phyloP scores from a whole-genome alignment of 2,797 vertebrate genomes.

The Schizothorax lantsangensis region DNA sequence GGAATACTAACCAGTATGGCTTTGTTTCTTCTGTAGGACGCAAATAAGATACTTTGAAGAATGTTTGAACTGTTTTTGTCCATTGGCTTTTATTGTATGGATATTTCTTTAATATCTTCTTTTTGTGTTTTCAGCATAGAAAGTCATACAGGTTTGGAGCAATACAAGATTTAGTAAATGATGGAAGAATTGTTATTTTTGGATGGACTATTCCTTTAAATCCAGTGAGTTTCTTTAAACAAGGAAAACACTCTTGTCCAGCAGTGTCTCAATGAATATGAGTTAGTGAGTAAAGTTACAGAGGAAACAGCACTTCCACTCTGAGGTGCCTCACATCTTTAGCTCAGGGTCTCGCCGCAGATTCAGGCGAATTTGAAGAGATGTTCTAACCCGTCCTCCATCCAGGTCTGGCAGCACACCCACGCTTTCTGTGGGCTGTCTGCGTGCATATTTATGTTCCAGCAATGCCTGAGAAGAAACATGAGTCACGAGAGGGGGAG shows the following conservation, averaged over 20 bases:
- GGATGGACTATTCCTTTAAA: neutral
- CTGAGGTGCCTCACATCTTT: neutral
- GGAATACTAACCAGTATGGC: neutral
- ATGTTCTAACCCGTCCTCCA: constrained; percentile 40
- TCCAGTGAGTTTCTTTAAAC: neutral
- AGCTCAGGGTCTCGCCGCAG: constrained; percentile 9
- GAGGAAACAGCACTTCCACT: constrained; percentile 7
- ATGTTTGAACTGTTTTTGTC: neutral
- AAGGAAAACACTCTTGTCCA: neutral
- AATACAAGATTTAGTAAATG: neutral
- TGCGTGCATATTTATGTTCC: constrained; percentile 59
- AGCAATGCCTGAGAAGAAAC: constrained; percentile 54
- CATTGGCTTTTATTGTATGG: neutral
- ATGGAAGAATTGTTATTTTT: neutral
- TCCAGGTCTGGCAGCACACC: constrained; percentile 57
- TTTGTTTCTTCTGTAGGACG: neutral
- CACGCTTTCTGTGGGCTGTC: constrained; percentile 58
- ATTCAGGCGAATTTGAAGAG: constrained; percentile 10
- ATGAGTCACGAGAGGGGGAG: constrained; percentile 56
- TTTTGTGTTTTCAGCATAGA: neutral
- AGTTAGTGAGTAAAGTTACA: constrained; percentile 14
- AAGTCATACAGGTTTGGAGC: constrained; percentile 1
- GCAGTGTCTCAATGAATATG: constrained; percentile 22
- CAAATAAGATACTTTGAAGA: neutral
- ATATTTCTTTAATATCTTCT: neutral